Percentiles rank a stretch among this genome's conserved stretches.
phyloP scores from a whole-genome alignment of 2,888 invertebrate genomes.

The Aleiodes alternator region DNA sequence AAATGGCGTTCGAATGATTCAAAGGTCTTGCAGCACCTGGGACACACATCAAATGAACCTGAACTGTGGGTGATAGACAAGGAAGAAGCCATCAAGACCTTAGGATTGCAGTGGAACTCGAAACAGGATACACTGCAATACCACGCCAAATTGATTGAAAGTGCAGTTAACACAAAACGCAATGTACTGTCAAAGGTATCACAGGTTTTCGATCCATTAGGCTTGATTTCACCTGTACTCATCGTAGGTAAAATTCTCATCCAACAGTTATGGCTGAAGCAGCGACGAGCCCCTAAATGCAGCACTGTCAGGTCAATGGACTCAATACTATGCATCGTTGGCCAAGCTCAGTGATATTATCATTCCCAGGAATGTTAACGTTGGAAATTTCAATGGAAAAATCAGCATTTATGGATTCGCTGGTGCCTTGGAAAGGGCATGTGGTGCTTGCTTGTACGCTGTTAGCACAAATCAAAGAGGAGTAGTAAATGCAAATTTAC shows the following conservation, averaged over 20 bases:
- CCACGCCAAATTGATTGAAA: background rate
- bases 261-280: slow-evolving; percentile 45
- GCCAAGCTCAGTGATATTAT: slow-evolving; percentile 34
- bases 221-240: slow-evolving; percentile 47
- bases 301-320: slow-evolving; percentile 11
- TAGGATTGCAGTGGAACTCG: background rate
- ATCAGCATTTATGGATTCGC: slow-evolving; percentile 53
- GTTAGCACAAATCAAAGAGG: slow-evolving; percentile 4
- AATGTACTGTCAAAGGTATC: slow-evolving; percentile 47
- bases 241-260: slow-evolving; percentile 51
- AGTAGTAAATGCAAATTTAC: no score
- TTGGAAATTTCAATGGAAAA: slow-evolving; percentile 18
- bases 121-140: background rate
- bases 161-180: slow-evolving; percentile 29
- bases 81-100: no score
- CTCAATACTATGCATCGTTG: slow-evolving; percentile 37
- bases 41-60: slow-evolving; percentile 59
- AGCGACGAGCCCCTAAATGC: no score
- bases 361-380: slow-evolving; percentile 46
- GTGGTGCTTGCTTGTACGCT: slow-evolving; percentile 57
- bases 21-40: slow-evolving; percentile 29
- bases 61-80: slow-evolving; percentile 44
- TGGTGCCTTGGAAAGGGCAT: slow-evolving; percentile 57
- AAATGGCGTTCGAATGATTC: slow-evolving; percentile 35
- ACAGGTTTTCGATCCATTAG: slow-evolving; percentile 53